Base-by-base conservation (phyloP, 2,888 invertebrate species). In the Buathra laborator region DNA sequence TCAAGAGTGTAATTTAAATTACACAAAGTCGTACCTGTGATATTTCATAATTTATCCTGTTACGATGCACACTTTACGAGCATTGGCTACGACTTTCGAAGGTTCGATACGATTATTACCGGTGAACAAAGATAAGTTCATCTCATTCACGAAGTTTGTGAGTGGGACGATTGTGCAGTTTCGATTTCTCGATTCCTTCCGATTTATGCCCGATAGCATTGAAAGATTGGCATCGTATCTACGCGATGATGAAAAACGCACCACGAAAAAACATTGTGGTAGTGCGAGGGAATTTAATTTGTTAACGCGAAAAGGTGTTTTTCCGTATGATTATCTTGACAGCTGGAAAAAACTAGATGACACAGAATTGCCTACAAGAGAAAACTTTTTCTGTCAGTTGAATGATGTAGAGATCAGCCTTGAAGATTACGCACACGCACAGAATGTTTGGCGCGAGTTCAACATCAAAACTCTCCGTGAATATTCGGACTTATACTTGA, bases 291-390 rank as follows among this genome's bases (percentile, higher is more conserved):
- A 87, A n/a, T 82, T 88, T n/a, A n/a, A 86, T 12, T 59, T 89
- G 0, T 43, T 90, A 5, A 81, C 56, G 12, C 64, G 86, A 24
- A 93, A 92, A 84, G 90, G 91, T 10, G 85, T 92, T 10, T 92
- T 93, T 81, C 91, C 91, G 0, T 93, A 91, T 84, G 91, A 92
- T 2, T 92, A 91, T 79, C 53, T 92, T 4, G 87, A 89, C 64
- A 66, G 29, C 7, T 79, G 64, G 48, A 16, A 62, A 2, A 87
- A 83, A 72, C 59, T 88, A 19, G 51, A 77, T 14, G 89, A 90
- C 19, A 66, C 44, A 3, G 16, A 68, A 68, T 78, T 88, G 59
- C 88, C 88, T n/a, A 1, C 79, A 6, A 67, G 66, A 71, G 74
- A 87, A 9, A 2, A 80, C 7, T 91, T 90, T 84, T 88, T 62